These are phyloP conservation scores for Exocentrus adspersus DNA, from an alignment of 2,888 invertebrate genomes.

Conservation along the genomic window DNA sequence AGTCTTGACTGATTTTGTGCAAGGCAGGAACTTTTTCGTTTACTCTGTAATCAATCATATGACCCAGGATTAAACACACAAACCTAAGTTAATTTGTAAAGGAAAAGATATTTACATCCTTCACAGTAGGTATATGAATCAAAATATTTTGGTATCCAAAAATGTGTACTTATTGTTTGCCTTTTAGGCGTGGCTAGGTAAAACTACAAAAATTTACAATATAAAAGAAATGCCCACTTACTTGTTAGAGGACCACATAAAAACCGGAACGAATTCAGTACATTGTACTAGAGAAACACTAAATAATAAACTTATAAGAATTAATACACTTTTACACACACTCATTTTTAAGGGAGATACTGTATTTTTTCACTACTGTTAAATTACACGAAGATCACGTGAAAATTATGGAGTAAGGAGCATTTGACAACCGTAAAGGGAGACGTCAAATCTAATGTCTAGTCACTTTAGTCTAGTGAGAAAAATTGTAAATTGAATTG, in stretches of 20 bases:
- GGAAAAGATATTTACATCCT: neutral
- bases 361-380: slow-evolving; percentile 21
- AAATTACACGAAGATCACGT: slow-evolving; percentile 48
- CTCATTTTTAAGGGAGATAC: slow-evolving; percentile 33
- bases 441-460: slow-evolving; percentile 25
- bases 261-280: slow-evolving; percentile 60
- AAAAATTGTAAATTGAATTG: no score
- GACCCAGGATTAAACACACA: slow-evolving; percentile 1
- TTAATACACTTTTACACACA: slow-evolving; percentile 26
- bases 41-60: slow-evolving; percentile 43
- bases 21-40: slow-evolving; percentile 57
- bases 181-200: slow-evolving; percentile 38
- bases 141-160: neutral
- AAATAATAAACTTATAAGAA: slow-evolving; percentile 31
- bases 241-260: slow-evolving; percentile 59
- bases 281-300: slow-evolving; percentile 39
- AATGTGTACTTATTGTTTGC: neutral
- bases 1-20: slow-evolving; percentile 57
- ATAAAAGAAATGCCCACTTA: slow-evolving; percentile 46
- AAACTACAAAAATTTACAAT: slow-evolving; percentile 20
- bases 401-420: slow-evolving; percentile 46
- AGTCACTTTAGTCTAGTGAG: no score
- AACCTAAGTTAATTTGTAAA: neutral
- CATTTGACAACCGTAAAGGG: slow-evolving; percentile 50
- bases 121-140: neutral